phyloP scores from a whole-genome alignment of 2,888 invertebrate genomes.

The Eristalinus aeneus region DNA sequence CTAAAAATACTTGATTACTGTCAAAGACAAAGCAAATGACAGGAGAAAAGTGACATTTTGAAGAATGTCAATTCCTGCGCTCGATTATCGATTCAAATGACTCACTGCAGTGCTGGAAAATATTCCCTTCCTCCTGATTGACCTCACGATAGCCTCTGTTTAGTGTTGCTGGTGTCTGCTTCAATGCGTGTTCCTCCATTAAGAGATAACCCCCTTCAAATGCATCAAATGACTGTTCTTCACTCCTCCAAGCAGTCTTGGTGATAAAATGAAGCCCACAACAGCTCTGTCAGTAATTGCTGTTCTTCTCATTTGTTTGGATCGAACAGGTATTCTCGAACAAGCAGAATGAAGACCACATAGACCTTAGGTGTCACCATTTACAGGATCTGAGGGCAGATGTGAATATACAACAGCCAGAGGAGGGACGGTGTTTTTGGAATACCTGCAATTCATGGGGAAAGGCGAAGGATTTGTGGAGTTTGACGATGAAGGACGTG shows the following conservation, averaged over 20 bases:
- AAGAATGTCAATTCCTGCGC: not conserved
- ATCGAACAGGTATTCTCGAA: not conserved
- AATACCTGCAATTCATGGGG: not conserved
- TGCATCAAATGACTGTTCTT: not conserved
- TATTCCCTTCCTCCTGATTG: not conserved
- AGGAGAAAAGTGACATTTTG: too few relatives aligned
- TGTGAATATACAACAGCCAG: not conserved
- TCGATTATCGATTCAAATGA: not conserved
- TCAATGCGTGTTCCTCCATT: not conserved
- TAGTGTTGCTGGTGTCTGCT: too few relatives aligned
- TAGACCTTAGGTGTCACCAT: not conserved
- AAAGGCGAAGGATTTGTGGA: not conserved
- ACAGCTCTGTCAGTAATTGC: not conserved
- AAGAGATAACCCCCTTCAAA: not conserved
- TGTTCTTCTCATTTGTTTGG: not conserved
- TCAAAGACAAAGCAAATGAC: too few relatives aligned
- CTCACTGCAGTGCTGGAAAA: not conserved
- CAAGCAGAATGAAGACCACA: not conserved
- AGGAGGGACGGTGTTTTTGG: not conserved
- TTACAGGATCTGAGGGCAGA: not conserved
- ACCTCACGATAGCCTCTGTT: not conserved
- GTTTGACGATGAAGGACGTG: not conserved
- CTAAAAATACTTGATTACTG: too few relatives aligned
- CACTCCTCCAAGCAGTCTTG: not conserved
- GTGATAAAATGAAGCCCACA: not conserved